Percentiles rank a stretch among this genome's conserved stretches.
phyloP scores from a whole-genome alignment of 2,888 invertebrate genomes.

The Dryobotodes eremita region DNA sequence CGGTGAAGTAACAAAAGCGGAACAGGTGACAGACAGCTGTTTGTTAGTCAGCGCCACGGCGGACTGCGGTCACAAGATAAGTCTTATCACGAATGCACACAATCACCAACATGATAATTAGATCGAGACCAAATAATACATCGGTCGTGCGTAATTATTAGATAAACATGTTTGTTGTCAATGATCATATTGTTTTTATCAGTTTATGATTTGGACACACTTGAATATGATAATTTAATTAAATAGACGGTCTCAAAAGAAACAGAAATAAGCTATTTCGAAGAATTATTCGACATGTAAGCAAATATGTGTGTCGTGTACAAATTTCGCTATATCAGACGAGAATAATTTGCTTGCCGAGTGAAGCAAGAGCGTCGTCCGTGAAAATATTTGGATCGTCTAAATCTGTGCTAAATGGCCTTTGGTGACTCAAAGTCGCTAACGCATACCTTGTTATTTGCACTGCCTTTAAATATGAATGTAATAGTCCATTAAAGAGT shows the following conservation, averaged over 20 bases:
- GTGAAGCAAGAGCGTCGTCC: constrained; percentile 83
- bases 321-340: constrained; percentile 53
- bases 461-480: constrained; percentile 62
- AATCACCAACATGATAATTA: constrained; percentile 74
- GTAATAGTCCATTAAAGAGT: constrained; percentile 52
- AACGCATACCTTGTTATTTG: constrained; percentile 75
- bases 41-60: constrained; percentile 66
- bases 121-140: constrained; percentile 66
- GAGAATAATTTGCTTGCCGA: constrained; percentile 70
- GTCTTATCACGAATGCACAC: constrained; percentile 74
- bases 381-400: constrained; percentile 88
- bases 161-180: constrained; percentile 63
- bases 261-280: neutral
- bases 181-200: constrained; percentile 33
- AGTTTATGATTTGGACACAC: constrained; percentile 8
- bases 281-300: constrained; percentile 9
- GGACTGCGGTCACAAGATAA: constrained; percentile 74
- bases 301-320: constrained; percentile 36
- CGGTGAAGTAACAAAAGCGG: constrained; percentile 56
- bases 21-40: constrained; percentile 75
- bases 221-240: neutral
- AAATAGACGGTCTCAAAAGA: neutral
- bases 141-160: constrained; percentile 63
- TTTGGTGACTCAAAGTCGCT: constrained; percentile 85
- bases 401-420: constrained; percentile 86